phyloP scores from a whole-genome alignment of 2,888 invertebrate genomes.

The Diaprepes abbreviatus region DNA sequence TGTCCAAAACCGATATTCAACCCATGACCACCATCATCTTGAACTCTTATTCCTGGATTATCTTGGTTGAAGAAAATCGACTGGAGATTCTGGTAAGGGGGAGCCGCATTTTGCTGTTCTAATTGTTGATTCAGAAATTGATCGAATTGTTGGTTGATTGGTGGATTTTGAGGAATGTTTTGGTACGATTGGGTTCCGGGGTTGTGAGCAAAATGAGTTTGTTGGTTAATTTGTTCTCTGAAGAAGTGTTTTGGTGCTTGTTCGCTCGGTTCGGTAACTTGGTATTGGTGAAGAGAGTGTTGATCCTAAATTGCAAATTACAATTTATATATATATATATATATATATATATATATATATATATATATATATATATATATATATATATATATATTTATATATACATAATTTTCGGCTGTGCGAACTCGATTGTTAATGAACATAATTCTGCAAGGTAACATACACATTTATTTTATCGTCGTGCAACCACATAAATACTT shows the following conservation, averaged over 20 bases:
- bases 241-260: constrained; percentile 11
- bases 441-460: too few species aligned
- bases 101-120: constrained; percentile 10
- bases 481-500: too few species aligned
- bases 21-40: constrained; percentile 29
- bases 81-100: constrained; percentile 30
- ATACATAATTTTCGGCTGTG: too few species aligned
- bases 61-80: constrained; percentile 3
- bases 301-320: too few species aligned
- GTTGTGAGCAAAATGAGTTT: constrained; percentile 1
- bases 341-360: too few species aligned
- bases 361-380: too few species aligned
- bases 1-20: constrained; percentile 36
- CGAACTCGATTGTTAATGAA: too few species aligned
- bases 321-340: too few species aligned
- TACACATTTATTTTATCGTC: too few species aligned
- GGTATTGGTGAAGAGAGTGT: constrained; percentile 65
- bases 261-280: constrained; percentile 69
- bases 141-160: background rate
- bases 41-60: constrained; percentile 26
- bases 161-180: background rate
- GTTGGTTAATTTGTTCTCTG: constrained; percentile 28
- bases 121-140: constrained; percentile 10
- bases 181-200: background rate
- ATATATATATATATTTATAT: too few species aligned